A percentile compares a stretch with the other conserved stretches of the same genome.
Evolutionary conservation across 2,797 vertebrate species (phyloP).

Genomic region (Arrhamphus sclerolepis): DNA sequence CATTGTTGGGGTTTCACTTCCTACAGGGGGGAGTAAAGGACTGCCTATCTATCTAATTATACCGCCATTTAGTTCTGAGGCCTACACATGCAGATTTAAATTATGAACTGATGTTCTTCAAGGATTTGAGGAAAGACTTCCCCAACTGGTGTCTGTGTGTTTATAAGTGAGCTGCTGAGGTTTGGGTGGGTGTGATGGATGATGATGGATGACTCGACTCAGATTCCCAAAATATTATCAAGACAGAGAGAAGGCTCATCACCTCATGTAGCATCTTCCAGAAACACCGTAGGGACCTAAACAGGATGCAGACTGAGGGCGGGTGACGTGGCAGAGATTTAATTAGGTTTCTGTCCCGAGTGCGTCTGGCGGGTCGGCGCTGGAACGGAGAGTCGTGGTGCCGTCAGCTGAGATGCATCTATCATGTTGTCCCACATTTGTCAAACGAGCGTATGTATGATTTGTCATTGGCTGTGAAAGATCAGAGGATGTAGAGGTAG

Average conservation of each 20-base stretch:
- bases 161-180: conserved; percentile 1
- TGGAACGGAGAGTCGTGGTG: conserved; percentile 27
- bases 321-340: conserved; percentile 34
- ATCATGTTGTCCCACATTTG: conserved; percentile 39
- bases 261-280: conserved; percentile 25
- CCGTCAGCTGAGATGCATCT: conserved; percentile 18
- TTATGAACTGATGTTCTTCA: conserved; percentile 13
- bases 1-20: too few species aligned
- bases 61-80: conserved; percentile 56
- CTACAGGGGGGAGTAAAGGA: too few species aligned
- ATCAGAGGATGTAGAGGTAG: conserved; percentile 29
- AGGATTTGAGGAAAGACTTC: conserved; percentile 18
- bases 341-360: conserved; percentile 44
- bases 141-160: conserved; percentile 4
- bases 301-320: conserved; percentile 22
- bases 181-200: conserved; percentile 25
- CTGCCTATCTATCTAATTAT: conserved; percentile 18
- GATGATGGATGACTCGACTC: conserved; percentile 25
- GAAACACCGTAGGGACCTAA: conserved; percentile 24
- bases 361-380: conserved; percentile 46
- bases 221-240: conserved; percentile 23
- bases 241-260: conserved; percentile 13
- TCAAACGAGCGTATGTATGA: conserved; percentile 29
- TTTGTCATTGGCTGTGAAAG: conserved; percentile 22
- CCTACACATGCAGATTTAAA: neutral